These are phyloP conservation scores for Villa cingulata DNA, from an alignment of 2,888 invertebrate species.

Conservation along the genomic window DNA sequence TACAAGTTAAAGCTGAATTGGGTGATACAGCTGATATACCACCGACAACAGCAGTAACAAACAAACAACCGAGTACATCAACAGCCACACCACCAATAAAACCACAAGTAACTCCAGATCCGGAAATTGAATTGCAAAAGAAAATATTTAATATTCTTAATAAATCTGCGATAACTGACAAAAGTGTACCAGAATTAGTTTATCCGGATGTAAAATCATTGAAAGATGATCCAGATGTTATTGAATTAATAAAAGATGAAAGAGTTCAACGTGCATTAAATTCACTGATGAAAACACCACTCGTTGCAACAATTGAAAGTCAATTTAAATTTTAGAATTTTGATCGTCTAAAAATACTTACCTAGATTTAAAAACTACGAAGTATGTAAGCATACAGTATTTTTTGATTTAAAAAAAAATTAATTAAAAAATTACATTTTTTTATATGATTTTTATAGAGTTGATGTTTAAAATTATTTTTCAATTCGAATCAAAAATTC, in stretches of 20 bases:
- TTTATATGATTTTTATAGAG: too few relatives aligned
- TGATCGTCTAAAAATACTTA: too few relatives aligned
- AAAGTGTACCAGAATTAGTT: conserved; percentile 21
- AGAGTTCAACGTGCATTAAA: conserved; percentile 69
- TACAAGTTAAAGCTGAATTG: conserved; percentile 60
- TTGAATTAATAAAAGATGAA: conserved; percentile 57
- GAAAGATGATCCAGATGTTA: conserved; percentile 34
- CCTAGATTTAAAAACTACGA: too few relatives aligned
- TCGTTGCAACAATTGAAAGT: conserved; percentile 23
- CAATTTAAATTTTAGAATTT: conserved; percentile 20
- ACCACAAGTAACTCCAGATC: conserved; percentile 26
- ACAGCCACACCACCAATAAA: conserved; percentile 28
- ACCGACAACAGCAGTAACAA: neutral
- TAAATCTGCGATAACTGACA: conserved; percentile 31
- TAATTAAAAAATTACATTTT: too few relatives aligned
- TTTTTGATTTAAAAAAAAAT: too few relatives aligned
- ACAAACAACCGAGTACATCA: conserved; percentile 17
- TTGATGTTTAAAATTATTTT: too few relatives aligned
- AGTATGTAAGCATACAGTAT: too few relatives aligned
- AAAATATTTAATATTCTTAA: conserved; percentile 33
- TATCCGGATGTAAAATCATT: conserved; percentile 25
- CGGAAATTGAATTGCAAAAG: conserved; percentile 34
- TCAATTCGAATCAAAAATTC: too few relatives aligned
- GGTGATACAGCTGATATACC: conserved; percentile 45
- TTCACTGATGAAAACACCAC: conserved; percentile 41